phyloP scores from a whole-genome alignment of 2,797 vertebrate species.

The Gallirallus australis region DNA sequence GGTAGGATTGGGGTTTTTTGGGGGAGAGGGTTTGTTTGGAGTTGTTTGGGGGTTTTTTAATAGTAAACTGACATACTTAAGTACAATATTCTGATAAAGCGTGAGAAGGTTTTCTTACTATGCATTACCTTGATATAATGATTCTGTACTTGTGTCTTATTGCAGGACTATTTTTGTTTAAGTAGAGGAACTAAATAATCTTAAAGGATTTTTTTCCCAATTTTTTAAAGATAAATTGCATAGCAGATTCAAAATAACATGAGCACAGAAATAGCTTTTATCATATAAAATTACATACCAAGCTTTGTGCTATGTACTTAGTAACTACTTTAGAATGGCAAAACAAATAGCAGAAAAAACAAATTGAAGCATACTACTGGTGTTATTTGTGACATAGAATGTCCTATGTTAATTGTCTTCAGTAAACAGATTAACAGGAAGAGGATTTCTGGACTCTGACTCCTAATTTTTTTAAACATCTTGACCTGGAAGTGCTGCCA shows the following conservation, averaged over 20 bases:
- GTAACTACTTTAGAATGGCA: neutral
- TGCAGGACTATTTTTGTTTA: neutral
- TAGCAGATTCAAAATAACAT: neutral
- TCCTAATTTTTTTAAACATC: neutral
- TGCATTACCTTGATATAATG: neutral
- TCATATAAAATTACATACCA: neutral
- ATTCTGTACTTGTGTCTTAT: neutral
- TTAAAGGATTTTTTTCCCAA: neutral
- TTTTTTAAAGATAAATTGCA: neutral
- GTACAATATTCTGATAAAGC: neutral
- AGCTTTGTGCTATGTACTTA: neutral
- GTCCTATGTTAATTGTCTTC: neutral
- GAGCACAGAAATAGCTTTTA: neutral
- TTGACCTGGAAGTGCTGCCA: neutral
- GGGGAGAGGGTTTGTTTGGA: too few relatives aligned
- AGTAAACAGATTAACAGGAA: neutral
- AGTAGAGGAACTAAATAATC: neutral
- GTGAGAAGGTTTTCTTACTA: neutral
- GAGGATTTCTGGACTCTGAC: neutral
- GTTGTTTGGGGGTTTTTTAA: neutral
- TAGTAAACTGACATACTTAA: neutral
- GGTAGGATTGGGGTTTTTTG: neutral
- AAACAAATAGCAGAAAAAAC: neutral
- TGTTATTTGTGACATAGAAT: neutral
- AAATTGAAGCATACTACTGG: neutral